phyloP scores from a whole-genome alignment of 2,888 invertebrate genomes.

The Pristionchus fissidentatus region DNA sequence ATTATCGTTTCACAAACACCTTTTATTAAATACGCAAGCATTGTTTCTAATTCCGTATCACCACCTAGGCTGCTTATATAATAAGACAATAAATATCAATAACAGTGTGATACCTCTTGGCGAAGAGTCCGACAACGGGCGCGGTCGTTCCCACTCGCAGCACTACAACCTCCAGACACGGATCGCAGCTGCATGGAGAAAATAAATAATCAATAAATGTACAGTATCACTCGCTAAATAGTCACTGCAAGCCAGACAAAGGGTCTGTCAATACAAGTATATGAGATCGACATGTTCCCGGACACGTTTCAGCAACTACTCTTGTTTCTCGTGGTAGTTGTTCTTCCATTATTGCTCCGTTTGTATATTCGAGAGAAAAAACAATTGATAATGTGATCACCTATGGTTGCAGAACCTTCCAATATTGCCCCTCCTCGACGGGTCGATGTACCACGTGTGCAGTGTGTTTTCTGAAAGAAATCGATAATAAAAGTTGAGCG shows the following conservation, averaged over 20 bases:
- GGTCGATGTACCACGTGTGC: constrained; percentile 58
- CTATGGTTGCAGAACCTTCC: constrained; percentile 70
- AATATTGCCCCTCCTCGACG: constrained; percentile 63
- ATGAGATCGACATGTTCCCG: too few species aligned
- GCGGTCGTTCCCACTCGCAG: constrained; percentile 61
- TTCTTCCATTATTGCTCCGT: too few species aligned
- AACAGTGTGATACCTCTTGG: constrained; percentile 50
- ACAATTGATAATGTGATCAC: not conserved
- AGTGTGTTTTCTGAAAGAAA: not conserved
- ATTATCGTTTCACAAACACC: too few species aligned
- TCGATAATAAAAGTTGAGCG: not conserved
- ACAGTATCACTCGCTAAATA: too few species aligned
- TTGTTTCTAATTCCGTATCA: too few species aligned
- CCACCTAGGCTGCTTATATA: too few species aligned
- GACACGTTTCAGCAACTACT: too few species aligned
- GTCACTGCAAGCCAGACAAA: too few species aligned
- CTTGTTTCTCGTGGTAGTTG: too few species aligned
- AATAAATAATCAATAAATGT: constrained; percentile 13
- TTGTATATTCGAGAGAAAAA: not conserved
- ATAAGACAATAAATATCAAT: not conserved
- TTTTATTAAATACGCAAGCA: not conserved
- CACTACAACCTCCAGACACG: constrained; percentile 64
- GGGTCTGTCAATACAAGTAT: too few species aligned
- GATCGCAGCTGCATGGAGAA: constrained; percentile 62
- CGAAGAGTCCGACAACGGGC: constrained; percentile 65